A percentile compares a stretch with the other conserved stretches of the same genome.
Conservation (phyloP, 2,888 invertebrate genomes). For the Eupithecia pulchellata region DNA sequence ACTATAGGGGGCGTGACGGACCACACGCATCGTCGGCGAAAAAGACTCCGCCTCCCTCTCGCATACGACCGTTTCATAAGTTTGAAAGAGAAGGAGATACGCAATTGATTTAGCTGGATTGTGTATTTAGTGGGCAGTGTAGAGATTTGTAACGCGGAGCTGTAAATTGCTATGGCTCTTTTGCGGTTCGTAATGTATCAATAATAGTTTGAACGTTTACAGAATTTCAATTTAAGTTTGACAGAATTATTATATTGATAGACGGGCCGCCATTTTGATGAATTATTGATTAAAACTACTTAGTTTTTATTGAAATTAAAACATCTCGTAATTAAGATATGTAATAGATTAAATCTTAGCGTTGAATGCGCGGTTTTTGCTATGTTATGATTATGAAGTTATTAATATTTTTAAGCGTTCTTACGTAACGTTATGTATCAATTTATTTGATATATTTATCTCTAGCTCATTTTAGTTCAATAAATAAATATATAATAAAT, state of each 20-base stretch:
- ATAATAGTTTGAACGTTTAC: conserved; percentile 75
- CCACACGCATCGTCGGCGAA: conserved; percentile 57
- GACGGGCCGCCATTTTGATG: conserved; percentile 72
- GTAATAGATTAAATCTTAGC: conserved; percentile 35
- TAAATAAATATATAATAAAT: too few species aligned
- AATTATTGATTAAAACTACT: conserved; percentile 67
- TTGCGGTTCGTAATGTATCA: conserved; percentile 82
- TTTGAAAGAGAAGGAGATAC: conserved; percentile 55
- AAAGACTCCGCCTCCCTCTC: conserved; percentile 52
- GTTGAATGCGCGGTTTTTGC: conserved; percentile 33
- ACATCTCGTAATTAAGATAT: conserved; percentile 49
- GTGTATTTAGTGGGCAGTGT: conserved; percentile 80
- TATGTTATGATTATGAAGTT: conserved; percentile 25
- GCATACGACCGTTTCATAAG: conserved; percentile 15
- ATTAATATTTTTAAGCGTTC: conserved; percentile 9
- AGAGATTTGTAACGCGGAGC: conserved; percentile 82
- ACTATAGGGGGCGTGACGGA: conserved; percentile 69
- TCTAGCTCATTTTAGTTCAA: background rate
- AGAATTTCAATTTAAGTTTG: conserved; percentile 83
- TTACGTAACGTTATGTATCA: conserved; percentile 7
- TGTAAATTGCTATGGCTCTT: conserved; percentile 83
- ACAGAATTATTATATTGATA: conserved; percentile 84
- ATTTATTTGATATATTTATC: background rate
- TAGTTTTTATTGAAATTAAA: conserved; percentile 55
- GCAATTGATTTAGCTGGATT: conserved; percentile 81